A percentile compares a stretch with the other conserved stretches of the same genome.
Evolutionary conservation across 2,888 invertebrate species (phyloP).

Genomic region (Metalampra italica): DNA sequence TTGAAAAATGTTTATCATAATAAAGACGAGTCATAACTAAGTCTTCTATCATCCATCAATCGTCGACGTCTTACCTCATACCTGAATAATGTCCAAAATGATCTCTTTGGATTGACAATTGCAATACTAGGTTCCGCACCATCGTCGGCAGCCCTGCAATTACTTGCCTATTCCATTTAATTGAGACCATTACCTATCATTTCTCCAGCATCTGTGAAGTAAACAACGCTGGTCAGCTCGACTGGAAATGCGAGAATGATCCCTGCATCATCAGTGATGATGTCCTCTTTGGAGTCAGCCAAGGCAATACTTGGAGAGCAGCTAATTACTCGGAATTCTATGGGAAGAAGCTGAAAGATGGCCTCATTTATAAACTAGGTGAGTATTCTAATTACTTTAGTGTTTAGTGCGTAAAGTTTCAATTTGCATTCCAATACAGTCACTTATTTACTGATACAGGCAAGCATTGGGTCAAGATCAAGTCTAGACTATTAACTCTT

Average conservation of each 20-base stretch:
- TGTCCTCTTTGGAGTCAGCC: slow-evolving; percentile 83
- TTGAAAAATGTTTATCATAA: too few relatives aligned
- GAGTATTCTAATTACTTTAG: slow-evolving; percentile 21
- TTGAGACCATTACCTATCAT: not conserved
- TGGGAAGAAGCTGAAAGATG: slow-evolving; percentile 89
- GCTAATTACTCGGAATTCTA: slow-evolving; percentile 90
- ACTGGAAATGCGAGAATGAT: slow-evolving; percentile 83
- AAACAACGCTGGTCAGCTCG: slow-evolving; percentile 20
- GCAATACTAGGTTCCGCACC: too few relatives aligned
- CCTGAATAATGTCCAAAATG: too few relatives aligned
- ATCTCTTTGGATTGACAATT: too few relatives aligned
- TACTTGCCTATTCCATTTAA: too few relatives aligned
- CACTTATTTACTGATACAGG: too few relatives aligned
- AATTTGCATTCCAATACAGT: not conserved
- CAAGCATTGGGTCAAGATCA: too few relatives aligned
- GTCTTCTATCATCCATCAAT: too few relatives aligned
- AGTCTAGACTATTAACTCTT: too few relatives aligned
- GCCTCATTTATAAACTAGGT: slow-evolving; percentile 87
- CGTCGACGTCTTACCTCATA: too few relatives aligned
- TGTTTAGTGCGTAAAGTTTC: not conserved
- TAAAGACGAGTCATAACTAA: too few relatives aligned
- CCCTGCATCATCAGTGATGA: slow-evolving; percentile 86
- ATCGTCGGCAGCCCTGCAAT: too few relatives aligned
- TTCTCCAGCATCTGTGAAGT: slow-evolving; percentile 74
- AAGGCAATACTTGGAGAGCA: slow-evolving; percentile 85